These are phyloP conservation scores for Bambusicola thoracicus DNA, from an alignment of 2,113 vertebrate genomes.

Conservation along the genomic window DNA sequence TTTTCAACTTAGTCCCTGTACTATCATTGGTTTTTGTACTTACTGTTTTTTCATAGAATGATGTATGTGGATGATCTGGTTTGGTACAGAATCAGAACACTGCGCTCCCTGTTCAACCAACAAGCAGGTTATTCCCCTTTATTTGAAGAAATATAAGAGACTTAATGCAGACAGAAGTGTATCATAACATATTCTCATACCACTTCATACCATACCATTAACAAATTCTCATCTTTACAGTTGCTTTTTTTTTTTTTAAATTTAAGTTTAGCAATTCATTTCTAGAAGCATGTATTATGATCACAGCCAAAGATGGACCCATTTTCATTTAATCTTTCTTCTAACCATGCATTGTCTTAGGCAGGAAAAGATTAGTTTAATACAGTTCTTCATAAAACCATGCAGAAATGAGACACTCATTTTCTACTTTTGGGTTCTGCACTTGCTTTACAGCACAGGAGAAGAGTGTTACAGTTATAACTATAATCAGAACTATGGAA, in stretches of 20 bases:
- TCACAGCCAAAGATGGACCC: neutral
- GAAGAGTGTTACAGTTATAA: neutral
- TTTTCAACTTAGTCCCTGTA: neutral
- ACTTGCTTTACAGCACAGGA: neutral
- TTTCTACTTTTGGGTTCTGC: neutral
- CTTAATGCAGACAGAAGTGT: neutral
- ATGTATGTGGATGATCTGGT: neutral
- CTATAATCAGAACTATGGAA: neutral
- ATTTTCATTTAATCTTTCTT: constrained; percentile 23
- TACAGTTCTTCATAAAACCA: neutral
- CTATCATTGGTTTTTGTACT: neutral
- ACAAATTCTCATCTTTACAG: neutral
- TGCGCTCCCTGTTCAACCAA: neutral
- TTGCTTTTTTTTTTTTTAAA: neutral
- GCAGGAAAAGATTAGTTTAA: neutral
- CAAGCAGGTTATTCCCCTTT: neutral
- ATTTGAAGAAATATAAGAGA: neutral
- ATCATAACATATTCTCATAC: too few relatives aligned
- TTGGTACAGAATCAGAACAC: neutral
- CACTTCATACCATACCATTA: too few relatives aligned
- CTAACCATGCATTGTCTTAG: neutral
- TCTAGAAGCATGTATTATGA: neutral
- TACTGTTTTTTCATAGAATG: neutral
- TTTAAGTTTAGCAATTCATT: neutral
- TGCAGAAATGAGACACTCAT: neutral